These are phyloP conservation scores for Haliclona indistincta DNA, from an alignment of 37 sponge, comb jelly and placozoan species.

Conservation along the genomic window DNA sequence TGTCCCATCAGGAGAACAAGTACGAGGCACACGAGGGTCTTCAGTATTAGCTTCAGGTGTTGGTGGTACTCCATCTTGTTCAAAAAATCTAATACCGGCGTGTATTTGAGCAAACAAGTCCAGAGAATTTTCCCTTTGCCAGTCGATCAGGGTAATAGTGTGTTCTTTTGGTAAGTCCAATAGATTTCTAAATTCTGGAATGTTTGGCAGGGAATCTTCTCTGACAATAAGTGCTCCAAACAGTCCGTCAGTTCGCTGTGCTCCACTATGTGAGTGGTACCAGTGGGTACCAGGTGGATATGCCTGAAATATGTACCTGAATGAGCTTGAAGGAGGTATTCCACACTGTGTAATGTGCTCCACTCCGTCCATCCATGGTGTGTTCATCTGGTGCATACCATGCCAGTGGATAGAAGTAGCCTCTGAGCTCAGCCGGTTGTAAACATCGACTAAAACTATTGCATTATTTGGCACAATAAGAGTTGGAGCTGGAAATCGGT, in stretches of 20 bases:
- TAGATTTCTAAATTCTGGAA: slow-evolving; percentile 9
- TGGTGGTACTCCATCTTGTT: no score
- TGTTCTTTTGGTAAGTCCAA: slow-evolving; percentile 44
- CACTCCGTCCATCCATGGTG: slow-evolving; percentile 69
- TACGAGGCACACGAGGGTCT: background rate
- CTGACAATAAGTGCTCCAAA: slow-evolving; percentile 61
- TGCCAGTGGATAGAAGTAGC: slow-evolving; percentile 69
- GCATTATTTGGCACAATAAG: slow-evolving; percentile 35
- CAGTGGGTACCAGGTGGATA: slow-evolving; percentile 60
- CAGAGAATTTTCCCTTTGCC: no score
- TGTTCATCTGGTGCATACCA: slow-evolving; percentile 45
- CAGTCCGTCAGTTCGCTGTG: slow-evolving; percentile 66
- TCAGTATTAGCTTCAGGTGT: no score
- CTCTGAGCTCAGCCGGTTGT: slow-evolving; percentile 35
- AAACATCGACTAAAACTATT: slow-evolving; percentile 24
- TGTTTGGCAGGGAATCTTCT: no score
- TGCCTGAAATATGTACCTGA: slow-evolving; percentile 55
- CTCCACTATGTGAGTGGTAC: slow-evolving; percentile 70
- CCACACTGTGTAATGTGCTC: slow-evolving; percentile 52
- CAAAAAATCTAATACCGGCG: no score
- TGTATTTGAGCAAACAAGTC: no score
- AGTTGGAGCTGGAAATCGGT: slow-evolving; percentile 45
- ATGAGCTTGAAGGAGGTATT: slow-evolving; percentile 24
- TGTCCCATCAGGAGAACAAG: slow-evolving; percentile 43
- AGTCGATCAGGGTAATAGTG: slow-evolving; percentile 39